These are phyloP conservation scores for Montipora foliosa DNA, from an alignment of 64 coral and sea anemone genomes.

Conservation along the genomic window DNA sequence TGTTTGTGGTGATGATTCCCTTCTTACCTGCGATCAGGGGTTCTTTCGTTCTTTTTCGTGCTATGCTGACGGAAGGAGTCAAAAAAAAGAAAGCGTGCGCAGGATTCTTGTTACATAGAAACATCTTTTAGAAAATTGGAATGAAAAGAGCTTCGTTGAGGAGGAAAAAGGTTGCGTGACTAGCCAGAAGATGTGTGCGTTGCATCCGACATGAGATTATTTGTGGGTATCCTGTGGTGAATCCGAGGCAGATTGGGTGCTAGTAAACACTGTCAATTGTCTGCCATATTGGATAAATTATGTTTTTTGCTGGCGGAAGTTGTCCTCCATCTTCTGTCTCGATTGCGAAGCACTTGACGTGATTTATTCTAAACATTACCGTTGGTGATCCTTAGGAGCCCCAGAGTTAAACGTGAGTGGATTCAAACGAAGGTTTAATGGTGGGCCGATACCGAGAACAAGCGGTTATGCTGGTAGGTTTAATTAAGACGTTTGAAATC, in stretches of 20 bases:
- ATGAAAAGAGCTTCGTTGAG: too few relatives aligned
- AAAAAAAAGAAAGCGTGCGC: too few relatives aligned
- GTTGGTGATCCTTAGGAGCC: constrained; percentile 11
- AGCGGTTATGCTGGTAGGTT: constrained; percentile 51
- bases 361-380: constrained; percentile 4
- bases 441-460: constrained; percentile 34
- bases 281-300: constrained; percentile 37
- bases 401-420: constrained; percentile 12
- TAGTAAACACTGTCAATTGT: constrained; percentile 4
- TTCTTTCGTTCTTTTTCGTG: too few relatives aligned
- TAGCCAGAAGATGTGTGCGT: too few relatives aligned
- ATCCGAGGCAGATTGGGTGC: neutral
- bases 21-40: too few relatives aligned
- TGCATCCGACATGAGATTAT: too few relatives aligned
- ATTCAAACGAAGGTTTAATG: constrained; percentile 13
- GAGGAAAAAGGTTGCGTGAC: too few relatives aligned
- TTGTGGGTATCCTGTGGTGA: too few relatives aligned
- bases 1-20: too few relatives aligned
- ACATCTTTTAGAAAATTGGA: too few relatives aligned
- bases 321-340: constrained; percentile 11
- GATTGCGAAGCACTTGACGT: constrained; percentile 8
- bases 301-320: constrained; percentile 15
- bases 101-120: too few relatives aligned
- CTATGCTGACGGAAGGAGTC: too few relatives aligned
- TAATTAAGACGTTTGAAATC: neutral